A percentile compares a stretch with the other conserved stretches of the same genome.
phyloP scores from a whole-genome alignment of 2,113 vertebrate species.

The Platichthys flesus region DNA sequence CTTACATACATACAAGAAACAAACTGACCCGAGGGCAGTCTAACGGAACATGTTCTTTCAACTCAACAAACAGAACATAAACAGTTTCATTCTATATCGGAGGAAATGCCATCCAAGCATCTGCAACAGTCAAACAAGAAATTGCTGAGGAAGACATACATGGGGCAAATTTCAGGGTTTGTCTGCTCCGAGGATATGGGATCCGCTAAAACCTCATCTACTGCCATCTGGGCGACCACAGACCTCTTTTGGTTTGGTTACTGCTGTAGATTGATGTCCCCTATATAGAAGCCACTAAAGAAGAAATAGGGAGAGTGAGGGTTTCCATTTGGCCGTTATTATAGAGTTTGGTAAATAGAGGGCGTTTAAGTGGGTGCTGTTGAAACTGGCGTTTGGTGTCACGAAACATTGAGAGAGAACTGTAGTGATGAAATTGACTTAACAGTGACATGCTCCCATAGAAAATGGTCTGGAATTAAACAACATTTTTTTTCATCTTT shows the following conservation, averaged over 20 bases:
- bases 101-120: constrained; percentile 39
- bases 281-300: constrained; percentile 52
- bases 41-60: constrained; percentile 2
- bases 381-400: constrained; percentile 22
- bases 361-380: constrained; percentile 21
- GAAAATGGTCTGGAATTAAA: constrained; percentile 18
- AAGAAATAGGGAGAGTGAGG: constrained; percentile 10
- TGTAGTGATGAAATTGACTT: constrained; percentile 31
- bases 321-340: constrained; percentile 51
- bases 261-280: constrained; percentile 44
- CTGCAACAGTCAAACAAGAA: constrained; percentile 42
- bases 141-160: constrained; percentile 45
- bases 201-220: constrained; percentile 40
- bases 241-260: constrained; percentile 35
- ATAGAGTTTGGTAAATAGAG: constrained; percentile 48
- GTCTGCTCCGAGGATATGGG: constrained; percentile 31
- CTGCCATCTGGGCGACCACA: constrained; percentile 44
- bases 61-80: constrained; percentile 22
- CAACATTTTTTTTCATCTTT: neutral
- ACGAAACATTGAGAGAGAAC: constrained; percentile 22
- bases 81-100: constrained; percentile 6
- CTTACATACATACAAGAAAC: constrained; percentile 10
- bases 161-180: constrained; percentile 67
- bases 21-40: constrained; percentile 5
- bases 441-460: constrained; percentile 7